A percentile compares a stretch with the other conserved stretches of the same genome.
These are phyloP conservation scores for Anoplolepis gracilipes DNA, from an alignment of 1,140 invertebrate genomes.

Conservation along the genomic window DNA sequence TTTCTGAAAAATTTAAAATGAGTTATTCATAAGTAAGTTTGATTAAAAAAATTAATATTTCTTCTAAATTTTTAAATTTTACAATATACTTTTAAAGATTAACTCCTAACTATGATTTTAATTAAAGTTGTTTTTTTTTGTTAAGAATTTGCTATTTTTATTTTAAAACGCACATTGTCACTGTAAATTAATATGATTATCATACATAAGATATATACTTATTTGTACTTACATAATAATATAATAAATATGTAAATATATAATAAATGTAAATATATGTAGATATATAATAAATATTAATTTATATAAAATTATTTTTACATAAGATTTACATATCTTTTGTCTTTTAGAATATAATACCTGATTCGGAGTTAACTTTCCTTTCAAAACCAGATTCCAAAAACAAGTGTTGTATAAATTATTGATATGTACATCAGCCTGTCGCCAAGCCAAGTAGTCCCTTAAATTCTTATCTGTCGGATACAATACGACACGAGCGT, in stretches of 20 bases:
- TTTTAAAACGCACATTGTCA: not conserved
- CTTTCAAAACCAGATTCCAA: slow-evolving; percentile 95
- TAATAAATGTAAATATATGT: not conserved
- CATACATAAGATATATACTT: no score
- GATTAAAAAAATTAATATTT: no score
- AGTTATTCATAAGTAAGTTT: no score
- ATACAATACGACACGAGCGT: slow-evolving; percentile 95
- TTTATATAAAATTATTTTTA: not conserved
- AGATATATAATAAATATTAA: no score
- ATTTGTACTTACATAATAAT: no score
- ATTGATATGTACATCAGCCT: slow-evolving; percentile 99
- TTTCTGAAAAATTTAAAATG: not conserved
- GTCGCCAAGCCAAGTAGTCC: slow-evolving; percentile 98
- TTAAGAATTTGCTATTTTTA: not conserved
- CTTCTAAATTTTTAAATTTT: no score
- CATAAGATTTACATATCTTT: not conserved
- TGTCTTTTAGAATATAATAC: slow-evolving; percentile 78
- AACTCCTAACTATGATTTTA: not conserved
- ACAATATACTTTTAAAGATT: no score
- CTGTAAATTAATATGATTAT: not conserved
- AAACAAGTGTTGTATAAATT: slow-evolving; percentile 99
- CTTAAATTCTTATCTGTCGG: slow-evolving; percentile 94
- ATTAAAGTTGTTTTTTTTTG: slow-evolving; percentile 5
- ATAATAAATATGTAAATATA: not conserved
- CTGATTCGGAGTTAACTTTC: slow-evolving; percentile 90